Percentiles rank a stretch among this genome's conserved stretches.
Evolutionary conservation across 2,797 vertebrate species (phyloP).

Genomic region (Nannoperca obscura): DNA sequence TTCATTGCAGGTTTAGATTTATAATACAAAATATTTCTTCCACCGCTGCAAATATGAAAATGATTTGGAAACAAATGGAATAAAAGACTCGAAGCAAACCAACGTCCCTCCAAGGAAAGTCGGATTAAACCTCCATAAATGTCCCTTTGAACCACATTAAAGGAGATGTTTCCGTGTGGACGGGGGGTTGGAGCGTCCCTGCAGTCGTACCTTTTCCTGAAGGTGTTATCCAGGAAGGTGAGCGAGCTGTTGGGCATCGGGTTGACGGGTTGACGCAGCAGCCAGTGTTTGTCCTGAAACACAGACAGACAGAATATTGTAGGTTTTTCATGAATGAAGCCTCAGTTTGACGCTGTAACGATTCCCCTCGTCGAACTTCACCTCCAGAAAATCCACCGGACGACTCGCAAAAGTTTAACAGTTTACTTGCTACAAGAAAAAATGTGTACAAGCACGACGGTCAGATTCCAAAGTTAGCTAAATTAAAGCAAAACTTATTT

Average conservation of each 20-base stretch:
- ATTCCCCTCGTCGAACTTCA: too few relatives aligned
- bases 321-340: too few relatives aligned
- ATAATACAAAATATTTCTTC: not conserved
- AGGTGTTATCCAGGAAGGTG: conserved; percentile 82
- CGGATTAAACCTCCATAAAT: not conserved
- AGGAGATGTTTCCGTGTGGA: not conserved
- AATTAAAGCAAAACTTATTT: too few relatives aligned
- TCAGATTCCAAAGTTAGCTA: too few relatives aligned
- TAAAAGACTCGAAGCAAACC: not conserved
- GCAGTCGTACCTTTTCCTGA: conserved; percentile 77
- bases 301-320: not conserved
- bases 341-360: too few relatives aligned
- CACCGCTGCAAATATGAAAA: not conserved
- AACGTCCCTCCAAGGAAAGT: not conserved
- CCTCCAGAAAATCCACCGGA: too few relatives aligned
- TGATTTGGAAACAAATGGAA: not conserved
- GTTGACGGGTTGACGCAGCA: conserved; percentile 85
- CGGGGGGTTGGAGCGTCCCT: not conserved
- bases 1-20: too few relatives aligned
- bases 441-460: too few relatives aligned
- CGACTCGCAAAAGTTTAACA: too few relatives aligned
- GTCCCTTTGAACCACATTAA: not conserved
- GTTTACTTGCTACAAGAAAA: too few relatives aligned
- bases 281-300: conserved; percentile 88
- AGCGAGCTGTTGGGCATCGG: conserved; percentile 84